Conservation (phyloP, 2,113 vertebrate species). For the Opisthocomus hoazin region DNA sequence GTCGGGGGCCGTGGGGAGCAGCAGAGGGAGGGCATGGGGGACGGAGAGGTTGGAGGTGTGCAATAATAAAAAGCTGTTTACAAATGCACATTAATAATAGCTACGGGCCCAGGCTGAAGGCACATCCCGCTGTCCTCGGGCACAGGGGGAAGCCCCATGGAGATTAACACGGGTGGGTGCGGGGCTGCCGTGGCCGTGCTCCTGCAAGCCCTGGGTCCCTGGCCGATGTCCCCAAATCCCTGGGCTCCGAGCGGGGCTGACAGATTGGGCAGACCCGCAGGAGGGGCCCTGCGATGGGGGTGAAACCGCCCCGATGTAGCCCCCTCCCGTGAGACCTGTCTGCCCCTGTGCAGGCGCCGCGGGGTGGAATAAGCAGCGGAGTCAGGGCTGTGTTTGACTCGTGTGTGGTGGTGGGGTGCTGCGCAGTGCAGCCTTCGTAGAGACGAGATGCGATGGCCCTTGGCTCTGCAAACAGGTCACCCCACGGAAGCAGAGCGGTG, state of each 20-base stretch:
- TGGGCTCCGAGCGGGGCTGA: accelerated
- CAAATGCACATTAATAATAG: not conserved
- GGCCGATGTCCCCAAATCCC: not conserved
- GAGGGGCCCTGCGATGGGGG: not conserved
- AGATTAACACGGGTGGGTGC: accelerated
- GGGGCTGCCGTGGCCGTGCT: accelerated
- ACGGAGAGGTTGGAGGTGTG: not conserved
- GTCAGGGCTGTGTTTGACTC: too few relatives aligned
- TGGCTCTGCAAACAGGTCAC: not conserved
- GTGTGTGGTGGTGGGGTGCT: not conserved
- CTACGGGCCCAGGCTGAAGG: not conserved
- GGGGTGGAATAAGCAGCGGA: not conserved
- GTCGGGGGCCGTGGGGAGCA: not conserved
- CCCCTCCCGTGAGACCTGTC: accelerated
- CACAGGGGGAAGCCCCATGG: accelerated
- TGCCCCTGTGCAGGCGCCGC: not conserved
- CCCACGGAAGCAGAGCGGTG: not conserved
- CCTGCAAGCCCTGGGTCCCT: not conserved
- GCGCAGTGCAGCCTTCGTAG: not conserved
- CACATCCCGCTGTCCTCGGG: not conserved
- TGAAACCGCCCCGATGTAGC: not conserved
- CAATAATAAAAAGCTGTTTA: constrained; percentile 16
- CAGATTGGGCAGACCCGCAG: not conserved
- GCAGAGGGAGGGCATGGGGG: not conserved
- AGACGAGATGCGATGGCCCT: not conserved